phyloP scores from a whole-genome alignment of 1,140 invertebrate genomes.

The Eubasilissa regina region DNA sequence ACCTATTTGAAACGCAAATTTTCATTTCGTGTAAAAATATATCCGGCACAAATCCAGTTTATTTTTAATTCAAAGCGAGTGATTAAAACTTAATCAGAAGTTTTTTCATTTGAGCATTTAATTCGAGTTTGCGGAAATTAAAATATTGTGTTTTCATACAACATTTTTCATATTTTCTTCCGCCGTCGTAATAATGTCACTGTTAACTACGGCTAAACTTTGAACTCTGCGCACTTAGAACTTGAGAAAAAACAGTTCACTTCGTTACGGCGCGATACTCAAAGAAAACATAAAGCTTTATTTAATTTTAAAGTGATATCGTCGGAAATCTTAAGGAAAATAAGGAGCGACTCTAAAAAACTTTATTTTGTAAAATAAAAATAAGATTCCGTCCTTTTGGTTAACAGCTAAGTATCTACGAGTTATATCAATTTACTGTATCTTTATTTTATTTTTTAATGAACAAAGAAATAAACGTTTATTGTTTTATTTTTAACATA shows the following conservation, averaged over 20 bases:
- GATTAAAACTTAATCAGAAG: constrained; percentile 9
- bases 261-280: constrained; percentile 7
- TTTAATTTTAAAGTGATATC: constrained; percentile 21
- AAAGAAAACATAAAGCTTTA: neutral
- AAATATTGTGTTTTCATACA: constrained; percentile 3
- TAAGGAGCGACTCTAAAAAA: neutral
- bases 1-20: constrained; percentile 9
- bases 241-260: constrained; percentile 1
- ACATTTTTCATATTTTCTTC: constrained; percentile 15
- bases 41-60: neutral
- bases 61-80: neutral
- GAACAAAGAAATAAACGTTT: no score
- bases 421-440: no score
- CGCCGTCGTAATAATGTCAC: neutral
- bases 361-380: neutral
- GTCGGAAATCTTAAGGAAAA: neutral
- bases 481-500: no score
- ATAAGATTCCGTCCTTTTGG: no score
- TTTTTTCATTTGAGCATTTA: neutral
- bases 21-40: neutral
- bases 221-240: neutral
- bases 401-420: no score
- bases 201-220: constrained; percentile 6
- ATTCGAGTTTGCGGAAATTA: constrained; percentile 10
- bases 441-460: no score